These are phyloP conservation scores for Tetragonula clypearis DNA, from an alignment of 1,140 invertebrate genomes.

Conservation along the genomic window DNA sequence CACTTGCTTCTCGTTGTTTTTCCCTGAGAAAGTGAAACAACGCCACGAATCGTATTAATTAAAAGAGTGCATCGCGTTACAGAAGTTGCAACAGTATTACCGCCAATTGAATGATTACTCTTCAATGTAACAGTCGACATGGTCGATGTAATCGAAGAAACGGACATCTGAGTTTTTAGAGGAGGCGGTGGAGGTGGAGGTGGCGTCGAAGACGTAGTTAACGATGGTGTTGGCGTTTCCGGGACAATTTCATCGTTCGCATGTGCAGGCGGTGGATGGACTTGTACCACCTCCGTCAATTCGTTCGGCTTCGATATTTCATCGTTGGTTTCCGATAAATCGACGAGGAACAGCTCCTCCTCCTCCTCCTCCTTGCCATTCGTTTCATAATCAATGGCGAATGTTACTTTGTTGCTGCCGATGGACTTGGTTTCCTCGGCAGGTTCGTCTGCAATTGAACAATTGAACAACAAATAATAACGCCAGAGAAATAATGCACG, in stretches of 20 bases:
- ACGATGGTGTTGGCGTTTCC: neutral
- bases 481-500: no score
- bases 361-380: no score
- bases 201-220: slow-evolving; percentile 56
- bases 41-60: neutral
- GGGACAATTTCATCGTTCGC: neutral
- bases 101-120: slow-evolving; percentile 57
- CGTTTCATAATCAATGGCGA: neutral
- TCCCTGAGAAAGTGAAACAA: slow-evolving; percentile 40
- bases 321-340: neutral
- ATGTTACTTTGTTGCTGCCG: no score
- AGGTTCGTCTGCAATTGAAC: slow-evolving; percentile 4
- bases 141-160: slow-evolving; percentile 66
- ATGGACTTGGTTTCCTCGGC: neutral
- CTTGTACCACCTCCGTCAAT: slow-evolving; percentile 7
- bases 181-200: slow-evolving; percentile 48
- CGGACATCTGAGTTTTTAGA: slow-evolving; percentile 47
- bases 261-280: slow-evolving; percentile 36
- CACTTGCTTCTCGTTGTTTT: slow-evolving; percentile 81
- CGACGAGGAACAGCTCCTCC: no score
- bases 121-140: slow-evolving; percentile 56
- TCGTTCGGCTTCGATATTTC: neutral
- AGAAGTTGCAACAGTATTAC: slow-evolving; percentile 31
- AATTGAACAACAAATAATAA: neutral
- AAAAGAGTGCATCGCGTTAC: neutral